Base-by-base conservation (phyloP, 2,888 invertebrate species). In the Hyles lineata region DNA sequence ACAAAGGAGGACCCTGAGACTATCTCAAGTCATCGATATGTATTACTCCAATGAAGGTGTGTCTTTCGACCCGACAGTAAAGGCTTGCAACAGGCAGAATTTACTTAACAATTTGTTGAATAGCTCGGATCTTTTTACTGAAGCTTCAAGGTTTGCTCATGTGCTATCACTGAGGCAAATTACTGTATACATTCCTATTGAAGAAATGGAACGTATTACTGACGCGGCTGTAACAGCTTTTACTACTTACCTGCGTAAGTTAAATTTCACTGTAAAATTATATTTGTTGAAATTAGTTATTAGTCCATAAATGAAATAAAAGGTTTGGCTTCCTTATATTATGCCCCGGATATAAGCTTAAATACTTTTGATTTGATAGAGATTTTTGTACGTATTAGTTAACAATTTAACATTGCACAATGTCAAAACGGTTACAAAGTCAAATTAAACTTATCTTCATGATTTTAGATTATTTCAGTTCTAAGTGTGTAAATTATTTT, bases 1-100 rank as follows among this genome's bases (percentile, higher is more conserved):
- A 72, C 89, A 92, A 73, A 87, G 96, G 62, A 88, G 92, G 7
- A 91, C 95, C 25, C 86, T 96, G 29, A 90, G 95, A 19, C 87
- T 96, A 1, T 96, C 96, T 0, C 96, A 96, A 89, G 83, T 96
- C 19, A 86, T 96, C 62, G 96, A 96, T 75, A 96, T 96, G 96
- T 97, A 96, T 84, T 97, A 96, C 82, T 96, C 96, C 0, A 90
- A 95, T 76, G 93, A 95, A 74, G 96, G 96, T 0, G 90, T 96
- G 1, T 94, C 95, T 0, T 96, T 96, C 79, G 93, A 96, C 32
- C 86, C 90, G 0, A 88, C 88, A 52, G 91, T 96, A n/a, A 95
- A 92, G 81, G 96, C 96, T 3, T 96, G 96, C 78, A 94, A 95
- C 76, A 90, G 96, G 73, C 91, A 91, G 35, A 81, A 87, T 0